phyloP scores from a whole-genome alignment of 2,888 invertebrate genomes.

The Ophraella communa region DNA sequence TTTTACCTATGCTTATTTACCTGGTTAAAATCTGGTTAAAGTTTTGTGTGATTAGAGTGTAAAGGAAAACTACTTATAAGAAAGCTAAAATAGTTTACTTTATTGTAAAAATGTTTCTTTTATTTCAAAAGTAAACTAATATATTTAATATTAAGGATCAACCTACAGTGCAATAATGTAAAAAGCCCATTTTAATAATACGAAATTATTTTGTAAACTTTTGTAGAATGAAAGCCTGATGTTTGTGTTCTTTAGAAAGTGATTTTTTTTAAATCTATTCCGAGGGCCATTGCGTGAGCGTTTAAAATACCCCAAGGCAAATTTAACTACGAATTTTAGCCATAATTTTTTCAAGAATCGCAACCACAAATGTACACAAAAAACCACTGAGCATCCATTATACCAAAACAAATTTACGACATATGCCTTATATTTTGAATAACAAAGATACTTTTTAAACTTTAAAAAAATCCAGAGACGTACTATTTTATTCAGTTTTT shows the following conservation, averaged over 20 bases:
- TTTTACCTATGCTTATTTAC: too few species aligned
- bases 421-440: conserved; percentile 2
- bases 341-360: conserved; percentile 20
- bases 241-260: not conserved
- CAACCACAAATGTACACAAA: conserved; percentile 25
- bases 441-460: not conserved
- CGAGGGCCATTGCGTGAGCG: not conserved
- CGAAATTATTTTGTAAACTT: too few species aligned
- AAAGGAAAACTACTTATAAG: too few species aligned
- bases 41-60: too few species aligned
- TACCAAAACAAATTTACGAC: not conserved
- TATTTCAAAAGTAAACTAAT: too few species aligned
- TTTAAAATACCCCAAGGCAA: not conserved
- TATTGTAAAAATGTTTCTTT: too few species aligned
- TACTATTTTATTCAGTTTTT: not conserved
- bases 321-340: not conserved
- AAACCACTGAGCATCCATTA: conserved; percentile 13
- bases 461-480: not conserved
- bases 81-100: too few species aligned
- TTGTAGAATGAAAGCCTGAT: too few species aligned
- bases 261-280: not conserved
- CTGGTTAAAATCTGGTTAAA: too few species aligned
- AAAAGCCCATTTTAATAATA: too few species aligned
- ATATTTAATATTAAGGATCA: too few species aligned
- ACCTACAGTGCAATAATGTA: too few species aligned